Evolutionary conservation across 2,113 vertebrate species (phyloP), one percentile per base, ranked within the genome.

Genomic region (Mixornis gularis): DNA sequence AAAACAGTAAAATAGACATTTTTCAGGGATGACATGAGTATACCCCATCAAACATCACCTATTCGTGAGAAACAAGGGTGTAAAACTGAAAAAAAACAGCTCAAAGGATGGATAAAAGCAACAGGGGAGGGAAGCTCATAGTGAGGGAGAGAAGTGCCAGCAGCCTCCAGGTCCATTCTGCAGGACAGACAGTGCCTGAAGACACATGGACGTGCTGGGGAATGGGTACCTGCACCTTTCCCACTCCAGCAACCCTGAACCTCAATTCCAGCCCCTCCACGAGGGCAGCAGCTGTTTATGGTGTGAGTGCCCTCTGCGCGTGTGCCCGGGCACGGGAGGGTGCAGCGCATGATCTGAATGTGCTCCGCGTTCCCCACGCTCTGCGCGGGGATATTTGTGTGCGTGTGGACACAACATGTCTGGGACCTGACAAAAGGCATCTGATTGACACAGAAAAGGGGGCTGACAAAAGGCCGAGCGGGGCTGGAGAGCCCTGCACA

Each of bases 371-470:
- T 56, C 77, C 92, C 92, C 87, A 40, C 68, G 79, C 84, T 84
- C 88, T 27, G 88, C 70, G 6, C 86, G 34, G 93, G 60, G 72
- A 65, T 56, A 49, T 94, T 93, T 93, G 91, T 92, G 89, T 74
- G 91, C 44, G 41, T 95, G 95, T 96, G 90, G 93, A 92, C 91
- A 95, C 95, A 95, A 96, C 93, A 92, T 85, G 95, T 95, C 94
- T 94, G 93, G 87, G 92, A 52, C 46, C 66, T 8, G 93, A 95
- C 93, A 95, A 96, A 95, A 92, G 93, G 70, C 85, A 62, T 15
- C 74, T 92, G 94, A 95, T 95, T 92, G 94, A 94, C 93, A 85
- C 79, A 94, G 95, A 94, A 96, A 95, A 96, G 90, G 92, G 91
- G 87, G 92, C 94, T 87, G 95, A 95, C 92, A 94, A 94, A 95